Percentiles rank a stretch among this genome's conserved stretches.
These are phyloP conservation scores for Clanis bilineata DNA, from an alignment of 2,888 invertebrate species.

Conservation along the genomic window DNA sequence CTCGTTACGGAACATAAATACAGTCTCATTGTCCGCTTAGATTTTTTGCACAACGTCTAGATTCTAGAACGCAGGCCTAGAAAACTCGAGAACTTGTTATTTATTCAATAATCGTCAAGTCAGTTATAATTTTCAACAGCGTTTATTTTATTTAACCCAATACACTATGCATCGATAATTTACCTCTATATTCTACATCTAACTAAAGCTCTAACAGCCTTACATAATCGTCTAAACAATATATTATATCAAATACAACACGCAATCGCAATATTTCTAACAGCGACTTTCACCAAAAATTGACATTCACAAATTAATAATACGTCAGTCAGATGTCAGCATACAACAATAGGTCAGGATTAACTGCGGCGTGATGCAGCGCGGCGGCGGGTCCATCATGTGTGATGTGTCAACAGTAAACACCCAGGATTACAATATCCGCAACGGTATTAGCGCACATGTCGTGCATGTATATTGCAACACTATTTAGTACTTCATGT, in stretches of 20 bases:
- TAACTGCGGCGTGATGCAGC: slow-evolving; percentile 21
- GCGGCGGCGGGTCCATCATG: slow-evolving; percentile 39
- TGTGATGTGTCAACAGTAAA: slow-evolving; percentile 57
- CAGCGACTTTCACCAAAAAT: slow-evolving; percentile 3
- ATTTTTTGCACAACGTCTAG: slow-evolving; percentile 62
- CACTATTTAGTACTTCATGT: not conserved
- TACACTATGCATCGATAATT: too few relatives aligned
- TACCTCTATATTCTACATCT: too few relatives aligned
- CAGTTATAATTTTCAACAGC: not conserved
- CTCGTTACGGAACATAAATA: slow-evolving; percentile 73
- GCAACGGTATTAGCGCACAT: slow-evolving; percentile 35
- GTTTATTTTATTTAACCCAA: too few relatives aligned
- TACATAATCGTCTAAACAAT: not conserved
- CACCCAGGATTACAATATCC: slow-evolving; percentile 52
- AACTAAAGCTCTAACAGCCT: not conserved
- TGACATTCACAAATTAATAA: slow-evolving; percentile 12
- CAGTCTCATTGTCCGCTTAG: slow-evolving; percentile 61
- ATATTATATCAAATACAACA: not conserved
- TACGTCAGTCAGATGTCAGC: slow-evolving; percentile 27
- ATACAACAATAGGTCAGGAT: slow-evolving; percentile 31
- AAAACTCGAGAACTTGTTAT: not conserved
- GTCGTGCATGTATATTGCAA: slow-evolving; percentile 18
- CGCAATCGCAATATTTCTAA: slow-evolving; percentile 11
- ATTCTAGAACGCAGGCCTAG: slow-evolving; percentile 24
- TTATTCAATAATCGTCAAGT: not conserved